Evolutionary conservation across 2,113 vertebrate genomes (phyloP).

Genomic region (Ailuropoda melanoleuca): DNA sequence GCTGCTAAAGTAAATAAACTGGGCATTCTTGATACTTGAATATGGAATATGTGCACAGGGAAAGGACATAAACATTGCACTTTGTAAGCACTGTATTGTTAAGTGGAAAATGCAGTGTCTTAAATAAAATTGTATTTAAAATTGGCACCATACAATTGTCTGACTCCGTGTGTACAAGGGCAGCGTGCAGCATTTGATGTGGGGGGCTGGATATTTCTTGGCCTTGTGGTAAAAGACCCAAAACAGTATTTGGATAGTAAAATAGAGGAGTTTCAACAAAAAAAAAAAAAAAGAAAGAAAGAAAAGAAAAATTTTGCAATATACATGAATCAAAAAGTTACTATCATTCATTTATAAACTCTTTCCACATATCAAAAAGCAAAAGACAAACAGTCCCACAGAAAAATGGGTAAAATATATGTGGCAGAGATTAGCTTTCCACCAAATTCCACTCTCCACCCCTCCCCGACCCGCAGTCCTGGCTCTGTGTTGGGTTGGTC

Average conservation of each 20-base stretch:
- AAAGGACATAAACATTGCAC: conserved; percentile 82
- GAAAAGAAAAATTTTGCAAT: not conserved
- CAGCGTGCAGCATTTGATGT: not conserved
- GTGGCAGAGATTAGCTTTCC: not conserved
- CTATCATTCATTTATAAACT: not conserved
- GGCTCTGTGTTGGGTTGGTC: not conserved
- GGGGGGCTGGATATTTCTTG: not conserved
- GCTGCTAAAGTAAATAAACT: conserved; percentile 81
- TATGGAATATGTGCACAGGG: conserved; percentile 75
- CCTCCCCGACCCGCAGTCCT: not conserved
- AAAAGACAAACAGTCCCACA: not conserved
- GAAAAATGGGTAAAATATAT: not conserved
- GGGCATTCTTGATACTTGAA: conserved; percentile 90
- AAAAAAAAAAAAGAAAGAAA: too few species aligned
- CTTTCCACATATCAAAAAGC: not conserved
- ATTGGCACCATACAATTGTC: conserved; percentile 81
- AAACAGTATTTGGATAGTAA: not conserved
- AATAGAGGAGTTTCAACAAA: not conserved
- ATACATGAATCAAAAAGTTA: not conserved
- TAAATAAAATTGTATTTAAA: conserved; percentile 87
- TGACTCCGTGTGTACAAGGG: not conserved
- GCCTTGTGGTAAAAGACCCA: too few species aligned
- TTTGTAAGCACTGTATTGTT: conserved; percentile 86
- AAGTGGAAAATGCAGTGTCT: conserved; percentile 85
- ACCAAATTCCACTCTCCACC: not conserved